These are phyloP conservation scores for Galemys pyrenaicus DNA, from an alignment of 2,113 vertebrate genomes.

Conservation along the genomic window DNA sequence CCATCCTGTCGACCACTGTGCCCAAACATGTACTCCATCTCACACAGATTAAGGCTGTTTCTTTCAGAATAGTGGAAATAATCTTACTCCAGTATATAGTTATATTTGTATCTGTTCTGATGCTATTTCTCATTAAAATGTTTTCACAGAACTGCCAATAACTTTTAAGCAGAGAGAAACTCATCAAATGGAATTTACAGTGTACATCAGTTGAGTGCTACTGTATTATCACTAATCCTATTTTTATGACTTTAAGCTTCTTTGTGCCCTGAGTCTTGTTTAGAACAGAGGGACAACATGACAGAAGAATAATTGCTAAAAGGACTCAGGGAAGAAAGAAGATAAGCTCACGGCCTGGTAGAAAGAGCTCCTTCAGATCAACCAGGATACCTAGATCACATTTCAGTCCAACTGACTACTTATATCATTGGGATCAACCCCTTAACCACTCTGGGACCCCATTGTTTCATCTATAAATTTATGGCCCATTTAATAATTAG, in stretches of 20 bases:
- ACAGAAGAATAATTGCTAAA: neutral
- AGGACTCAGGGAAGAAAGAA: neutral
- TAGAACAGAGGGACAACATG: neutral
- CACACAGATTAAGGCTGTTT: neutral
- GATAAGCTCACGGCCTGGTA: neutral
- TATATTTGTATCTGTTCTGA: neutral
- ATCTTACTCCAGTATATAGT: neutral
- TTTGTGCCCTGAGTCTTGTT: neutral
- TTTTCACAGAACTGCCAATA: neutral
- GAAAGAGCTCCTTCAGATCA: neutral
- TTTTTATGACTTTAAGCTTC: neutral
- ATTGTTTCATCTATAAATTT: neutral
- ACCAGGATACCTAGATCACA: neutral
- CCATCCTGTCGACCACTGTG: neutral
- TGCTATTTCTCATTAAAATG: neutral
- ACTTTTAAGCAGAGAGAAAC: neutral
- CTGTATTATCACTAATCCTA: neutral
- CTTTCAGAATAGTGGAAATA: neutral
- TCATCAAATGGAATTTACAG: neutral
- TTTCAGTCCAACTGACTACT: neutral
- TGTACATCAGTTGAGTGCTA: neutral
- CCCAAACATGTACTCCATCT: neutral
- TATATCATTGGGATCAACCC: neutral
- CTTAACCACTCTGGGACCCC: neutral
- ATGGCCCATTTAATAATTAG: neutral